A percentile compares a stretch with the other conserved stretches of the same genome.
phyloP scores from a whole-genome alignment of 1,140 invertebrate species.

The Drosophila varians region DNA sequence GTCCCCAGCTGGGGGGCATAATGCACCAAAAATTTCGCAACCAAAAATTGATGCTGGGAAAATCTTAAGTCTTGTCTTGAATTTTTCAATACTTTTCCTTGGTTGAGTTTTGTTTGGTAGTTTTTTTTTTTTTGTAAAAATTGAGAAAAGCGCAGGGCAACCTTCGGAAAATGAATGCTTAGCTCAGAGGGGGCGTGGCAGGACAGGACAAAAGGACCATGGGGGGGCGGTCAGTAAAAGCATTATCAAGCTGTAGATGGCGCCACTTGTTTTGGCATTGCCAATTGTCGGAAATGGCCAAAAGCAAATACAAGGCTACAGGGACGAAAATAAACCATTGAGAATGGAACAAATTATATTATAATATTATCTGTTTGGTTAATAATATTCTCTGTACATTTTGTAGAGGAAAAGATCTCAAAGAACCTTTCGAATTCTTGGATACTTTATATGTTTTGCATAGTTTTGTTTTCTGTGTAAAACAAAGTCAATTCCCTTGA shows the following conservation, averaged over 20 bases:
- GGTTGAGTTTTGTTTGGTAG: no score
- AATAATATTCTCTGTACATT: no score
- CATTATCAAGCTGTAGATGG: conserved; percentile 30
- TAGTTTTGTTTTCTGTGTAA: conserved; percentile 1
- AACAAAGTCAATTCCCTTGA: conserved; percentile 13
- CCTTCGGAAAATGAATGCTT: neutral
- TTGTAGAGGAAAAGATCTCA: no score
- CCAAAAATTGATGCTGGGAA: conserved; percentile 20
- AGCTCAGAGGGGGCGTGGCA: neutral
- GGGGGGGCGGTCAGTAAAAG: conserved; percentile 11
- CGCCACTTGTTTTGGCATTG: conserved; percentile 43
- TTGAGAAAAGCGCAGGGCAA: neutral
- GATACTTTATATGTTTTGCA: neutral
- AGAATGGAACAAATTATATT: neutral
- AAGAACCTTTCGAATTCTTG: no score
- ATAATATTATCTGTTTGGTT: no score
- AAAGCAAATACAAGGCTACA: conserved; percentile 2
- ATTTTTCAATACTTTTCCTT: conserved; percentile 7
- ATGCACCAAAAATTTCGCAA: conserved; percentile 29
- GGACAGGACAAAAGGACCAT: neutral
- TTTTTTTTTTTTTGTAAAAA: neutral
- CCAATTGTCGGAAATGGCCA: conserved; percentile 20
- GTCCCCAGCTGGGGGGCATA: conserved; percentile 10
- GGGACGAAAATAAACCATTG: neutral
- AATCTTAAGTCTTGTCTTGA: neutral